Evolutionary conservation across 2,888 invertebrate genomes (phyloP).

Genomic region (Zonitis immaculata): DNA sequence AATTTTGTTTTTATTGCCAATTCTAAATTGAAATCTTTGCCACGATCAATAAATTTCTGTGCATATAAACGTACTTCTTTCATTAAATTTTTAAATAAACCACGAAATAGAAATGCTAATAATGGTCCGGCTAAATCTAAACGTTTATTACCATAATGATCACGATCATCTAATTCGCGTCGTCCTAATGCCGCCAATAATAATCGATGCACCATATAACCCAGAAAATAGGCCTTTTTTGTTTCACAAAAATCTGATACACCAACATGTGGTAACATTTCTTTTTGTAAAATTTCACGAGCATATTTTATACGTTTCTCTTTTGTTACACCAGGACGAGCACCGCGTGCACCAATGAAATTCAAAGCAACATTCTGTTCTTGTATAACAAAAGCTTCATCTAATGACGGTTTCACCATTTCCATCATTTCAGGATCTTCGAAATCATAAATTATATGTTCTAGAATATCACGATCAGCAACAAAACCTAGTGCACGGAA

Average conservation of each 20-base stretch:
- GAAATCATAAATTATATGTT: constrained; percentile 99
- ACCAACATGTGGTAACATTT: constrained; percentile 99
- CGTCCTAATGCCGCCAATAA: constrained; percentile 90
- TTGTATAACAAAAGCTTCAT: constrained; percentile 99
- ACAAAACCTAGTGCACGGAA: constrained; percentile 98
- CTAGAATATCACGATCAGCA: constrained; percentile 97
- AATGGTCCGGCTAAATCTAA: constrained; percentile 96
- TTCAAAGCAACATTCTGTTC: constrained; percentile 98
- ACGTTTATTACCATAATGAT: constrained; percentile 99
- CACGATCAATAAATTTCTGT: constrained; percentile 97
- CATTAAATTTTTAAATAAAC: constrained; percentile 90
- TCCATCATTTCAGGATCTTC: constrained; percentile 99
- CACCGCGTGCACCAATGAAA: constrained; percentile 97
- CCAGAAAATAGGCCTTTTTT: constrained; percentile 97
- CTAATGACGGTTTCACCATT: constrained; percentile 98
- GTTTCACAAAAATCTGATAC: constrained; percentile 99
- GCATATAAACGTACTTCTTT: constrained; percentile 98
- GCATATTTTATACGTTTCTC: constrained; percentile 99
- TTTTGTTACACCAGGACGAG: constrained; percentile 95
- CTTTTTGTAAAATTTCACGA: constrained; percentile 97
- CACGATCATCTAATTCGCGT: constrained; percentile 97
- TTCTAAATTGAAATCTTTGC: constrained; percentile 98
- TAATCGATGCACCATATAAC: constrained; percentile 98
- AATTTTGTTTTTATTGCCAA: constrained; percentile 95
- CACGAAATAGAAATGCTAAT: constrained; percentile 94